Conservation (phyloP, 2,797 vertebrate species). For the Nothura maculosa region DNA sequence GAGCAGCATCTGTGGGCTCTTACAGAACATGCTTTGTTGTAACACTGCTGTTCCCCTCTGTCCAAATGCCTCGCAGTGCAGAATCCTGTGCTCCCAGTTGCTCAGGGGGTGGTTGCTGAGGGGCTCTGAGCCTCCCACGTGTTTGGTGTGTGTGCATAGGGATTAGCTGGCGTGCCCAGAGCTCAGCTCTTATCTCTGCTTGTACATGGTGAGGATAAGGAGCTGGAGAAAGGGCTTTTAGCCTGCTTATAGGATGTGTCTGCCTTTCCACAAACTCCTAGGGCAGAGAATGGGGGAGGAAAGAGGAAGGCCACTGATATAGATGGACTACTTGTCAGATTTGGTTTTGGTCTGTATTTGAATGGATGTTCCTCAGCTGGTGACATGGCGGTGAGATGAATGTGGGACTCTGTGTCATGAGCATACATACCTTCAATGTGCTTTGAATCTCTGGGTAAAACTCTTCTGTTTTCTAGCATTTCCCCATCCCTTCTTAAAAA, state of each 20-base stretch:
- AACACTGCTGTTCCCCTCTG: neutral
- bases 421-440: neutral
- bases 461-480: neutral
- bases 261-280: neutral
- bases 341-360: neutral
- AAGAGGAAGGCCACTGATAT: neutral
- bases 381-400: neutral
- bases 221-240: neutral
- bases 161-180: neutral
- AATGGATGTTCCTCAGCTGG: neutral
- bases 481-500: neutral
- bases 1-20: neutral
- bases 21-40: neutral
- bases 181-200: neutral
- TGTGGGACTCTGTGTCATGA: neutral
- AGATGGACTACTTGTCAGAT: neutral
- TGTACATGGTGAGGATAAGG: neutral
- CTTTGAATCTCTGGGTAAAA: neutral
- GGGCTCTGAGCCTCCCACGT: neutral
- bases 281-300: neutral
- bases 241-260: neutral
- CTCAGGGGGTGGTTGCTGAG: neutral
- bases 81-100: fast-evolving
- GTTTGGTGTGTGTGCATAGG: neutral
- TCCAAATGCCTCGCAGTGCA: fast-evolving